Conservation (phyloP, 2,888 invertebrate species). For the Alviniconcha strummeri region DNA sequence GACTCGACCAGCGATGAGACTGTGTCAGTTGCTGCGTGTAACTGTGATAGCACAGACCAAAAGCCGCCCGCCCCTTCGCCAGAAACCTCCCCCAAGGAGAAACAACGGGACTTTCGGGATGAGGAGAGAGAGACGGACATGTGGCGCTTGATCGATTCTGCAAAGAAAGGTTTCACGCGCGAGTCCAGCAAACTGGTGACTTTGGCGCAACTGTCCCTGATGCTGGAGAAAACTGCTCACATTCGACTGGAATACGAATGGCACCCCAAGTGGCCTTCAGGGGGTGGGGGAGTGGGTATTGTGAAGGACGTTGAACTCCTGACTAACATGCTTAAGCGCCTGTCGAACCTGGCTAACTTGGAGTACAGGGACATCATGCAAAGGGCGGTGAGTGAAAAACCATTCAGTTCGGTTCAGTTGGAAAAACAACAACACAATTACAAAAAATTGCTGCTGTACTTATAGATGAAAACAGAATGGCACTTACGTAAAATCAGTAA, state of each 20-base stretch:
- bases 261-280: conserved; percentile 49
- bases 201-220: conserved; percentile 91
- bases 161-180: conserved; percentile 84
- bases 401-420: too few species aligned
- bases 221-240: conserved; percentile 76
- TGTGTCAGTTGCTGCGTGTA: not conserved
- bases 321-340: conserved; percentile 63
- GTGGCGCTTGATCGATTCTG: conserved; percentile 45
- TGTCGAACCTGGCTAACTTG: conserved; percentile 66
- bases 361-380: conserved; percentile 62
- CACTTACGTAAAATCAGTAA: too few species aligned
- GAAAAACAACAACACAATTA: too few species aligned
- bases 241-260: conserved; percentile 74
- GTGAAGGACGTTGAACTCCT: conserved; percentile 46
- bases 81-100: conserved; percentile 32
- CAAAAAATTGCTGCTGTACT: too few species aligned
- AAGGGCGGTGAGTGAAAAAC: conserved; percentile 22
- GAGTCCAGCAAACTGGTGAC: conserved; percentile 86
- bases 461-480: too few species aligned
- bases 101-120: conserved; percentile 40
- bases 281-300: conserved; percentile 34
- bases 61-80: not conserved
- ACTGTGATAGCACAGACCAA: conserved; percentile 14
- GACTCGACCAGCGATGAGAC: conserved; percentile 3
- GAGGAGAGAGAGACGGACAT: conserved; percentile 39